A percentile compares a stretch with the other conserved stretches of the same genome.
phyloP scores from a whole-genome alignment of 2,113 vertebrate species.

The Aptenodytes forsteri region DNA sequence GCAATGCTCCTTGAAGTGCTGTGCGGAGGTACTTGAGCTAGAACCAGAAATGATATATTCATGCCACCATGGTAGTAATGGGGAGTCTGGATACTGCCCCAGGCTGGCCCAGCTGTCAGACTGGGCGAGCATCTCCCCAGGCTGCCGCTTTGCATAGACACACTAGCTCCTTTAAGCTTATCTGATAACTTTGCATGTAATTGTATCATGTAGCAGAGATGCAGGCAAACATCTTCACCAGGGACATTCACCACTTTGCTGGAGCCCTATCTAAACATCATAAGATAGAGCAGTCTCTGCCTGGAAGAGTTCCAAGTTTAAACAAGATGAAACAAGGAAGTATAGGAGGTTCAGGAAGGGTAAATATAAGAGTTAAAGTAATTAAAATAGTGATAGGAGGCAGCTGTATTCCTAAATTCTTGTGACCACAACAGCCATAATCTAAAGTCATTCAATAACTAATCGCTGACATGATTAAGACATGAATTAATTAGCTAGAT shows the following conservation, averaged over 20 bases:
- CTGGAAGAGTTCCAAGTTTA: background rate
- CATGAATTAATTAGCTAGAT: background rate
- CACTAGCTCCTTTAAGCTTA: background rate
- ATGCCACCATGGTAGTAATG: background rate
- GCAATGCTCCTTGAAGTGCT: background rate
- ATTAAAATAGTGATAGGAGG: background rate
- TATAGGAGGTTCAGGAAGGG: background rate
- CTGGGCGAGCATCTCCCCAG: background rate
- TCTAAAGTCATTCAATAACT: background rate
- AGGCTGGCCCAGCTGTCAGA: background rate
- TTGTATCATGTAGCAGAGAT: background rate
- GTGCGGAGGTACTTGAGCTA: background rate
- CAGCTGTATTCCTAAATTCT: background rate
- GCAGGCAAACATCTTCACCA: background rate
- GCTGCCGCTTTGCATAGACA: accelerated
- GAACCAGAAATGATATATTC: background rate
- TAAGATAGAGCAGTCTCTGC: background rate
- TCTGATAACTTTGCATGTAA: background rate
- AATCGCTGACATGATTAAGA: background rate
- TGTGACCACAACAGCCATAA: background rate
- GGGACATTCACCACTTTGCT: background rate
- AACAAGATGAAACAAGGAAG: background rate
- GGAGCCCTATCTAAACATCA: background rate
- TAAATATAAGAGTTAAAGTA: background rate
- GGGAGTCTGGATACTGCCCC: background rate